Conservation (phyloP, 2,113 vertebrate species). For the Dermatemys mawii region DNA sequence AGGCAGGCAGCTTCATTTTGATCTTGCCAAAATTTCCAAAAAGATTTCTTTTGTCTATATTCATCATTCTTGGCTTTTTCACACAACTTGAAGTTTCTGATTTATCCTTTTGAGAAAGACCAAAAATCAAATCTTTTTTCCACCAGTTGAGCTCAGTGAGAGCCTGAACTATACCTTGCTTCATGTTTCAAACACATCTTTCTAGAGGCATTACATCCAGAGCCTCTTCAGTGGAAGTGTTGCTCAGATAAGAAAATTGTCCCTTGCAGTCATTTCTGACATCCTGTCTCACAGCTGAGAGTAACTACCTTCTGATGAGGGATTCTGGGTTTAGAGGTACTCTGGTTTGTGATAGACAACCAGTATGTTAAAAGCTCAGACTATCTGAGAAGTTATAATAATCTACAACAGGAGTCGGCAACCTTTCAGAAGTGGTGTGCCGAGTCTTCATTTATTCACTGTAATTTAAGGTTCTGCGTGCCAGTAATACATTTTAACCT, state of each 20-base stretch:
- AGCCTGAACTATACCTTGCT: background rate
- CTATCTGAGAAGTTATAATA: background rate
- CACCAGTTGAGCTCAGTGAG: background rate
- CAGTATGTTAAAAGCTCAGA: background rate
- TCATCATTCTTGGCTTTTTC: background rate
- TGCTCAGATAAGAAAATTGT: background rate
- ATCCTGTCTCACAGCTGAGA: background rate
- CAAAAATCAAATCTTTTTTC: background rate
- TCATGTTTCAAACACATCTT: background rate
- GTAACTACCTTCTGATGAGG: background rate
- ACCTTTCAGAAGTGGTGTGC: too few species aligned
- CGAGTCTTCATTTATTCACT: too few species aligned
- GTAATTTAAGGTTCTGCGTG: too few species aligned
- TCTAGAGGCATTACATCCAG: background rate
- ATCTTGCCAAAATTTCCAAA: background rate
- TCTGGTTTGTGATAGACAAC: background rate
- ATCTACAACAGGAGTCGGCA: too few species aligned
- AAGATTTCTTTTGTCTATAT: background rate
- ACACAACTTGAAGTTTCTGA: background rate
- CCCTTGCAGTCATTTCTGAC: background rate
- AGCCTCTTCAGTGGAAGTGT: background rate
- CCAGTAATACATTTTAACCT: too few species aligned
- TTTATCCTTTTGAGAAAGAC: background rate
- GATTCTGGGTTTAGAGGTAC: background rate
- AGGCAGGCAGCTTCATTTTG: background rate